A percentile compares a stretch with the other conserved stretches of the same genome.
Conservation (phyloP, 2,888 invertebrate species). For the Drepanosiphum platanoidis region DNA sequence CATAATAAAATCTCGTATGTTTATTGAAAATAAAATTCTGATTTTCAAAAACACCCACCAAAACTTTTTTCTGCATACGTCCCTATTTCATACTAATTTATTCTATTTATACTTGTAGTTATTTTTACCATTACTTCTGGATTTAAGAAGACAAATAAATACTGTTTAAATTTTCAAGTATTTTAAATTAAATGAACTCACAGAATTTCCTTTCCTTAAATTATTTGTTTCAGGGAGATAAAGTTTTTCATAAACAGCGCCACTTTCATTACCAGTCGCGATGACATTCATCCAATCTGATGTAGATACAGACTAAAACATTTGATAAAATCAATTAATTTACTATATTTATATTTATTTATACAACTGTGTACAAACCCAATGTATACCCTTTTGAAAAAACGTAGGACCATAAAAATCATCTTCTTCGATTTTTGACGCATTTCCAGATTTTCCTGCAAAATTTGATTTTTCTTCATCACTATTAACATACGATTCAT, state of each 20-base stretch:
- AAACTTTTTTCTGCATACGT: too few relatives aligned
- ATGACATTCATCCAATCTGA: slow-evolving; percentile 54
- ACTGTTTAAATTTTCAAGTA: neutral
- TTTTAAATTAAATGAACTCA: slow-evolving; percentile 16
- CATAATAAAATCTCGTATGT: too few relatives aligned
- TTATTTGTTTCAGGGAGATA: slow-evolving; percentile 32
- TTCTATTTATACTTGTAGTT: too few relatives aligned
- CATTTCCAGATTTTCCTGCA: neutral
- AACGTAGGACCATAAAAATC: slow-evolving; percentile 48
- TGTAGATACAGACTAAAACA: slow-evolving; percentile 49
- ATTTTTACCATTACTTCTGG: too few relatives aligned
- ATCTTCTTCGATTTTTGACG: slow-evolving; percentile 42
- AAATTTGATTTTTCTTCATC: slow-evolving; percentile 19
- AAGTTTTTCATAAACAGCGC: slow-evolving; percentile 48
- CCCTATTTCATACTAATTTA: too few relatives aligned
- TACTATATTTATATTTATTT: slow-evolving; percentile 1
- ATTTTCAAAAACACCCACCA: too few relatives aligned
- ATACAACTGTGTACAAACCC: slow-evolving; percentile 30
- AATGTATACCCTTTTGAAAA: slow-evolving; percentile 49
- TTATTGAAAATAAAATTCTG: too few relatives aligned
- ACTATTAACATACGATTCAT: neutral
- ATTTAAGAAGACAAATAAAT: too few relatives aligned
- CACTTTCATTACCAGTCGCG: slow-evolving; percentile 53
- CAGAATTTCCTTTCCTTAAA: slow-evolving; percentile 13
- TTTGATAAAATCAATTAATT: neutral